Base-by-base conservation (phyloP, 1,140 invertebrate genomes). In the Hyles vespertilio region DNA sequence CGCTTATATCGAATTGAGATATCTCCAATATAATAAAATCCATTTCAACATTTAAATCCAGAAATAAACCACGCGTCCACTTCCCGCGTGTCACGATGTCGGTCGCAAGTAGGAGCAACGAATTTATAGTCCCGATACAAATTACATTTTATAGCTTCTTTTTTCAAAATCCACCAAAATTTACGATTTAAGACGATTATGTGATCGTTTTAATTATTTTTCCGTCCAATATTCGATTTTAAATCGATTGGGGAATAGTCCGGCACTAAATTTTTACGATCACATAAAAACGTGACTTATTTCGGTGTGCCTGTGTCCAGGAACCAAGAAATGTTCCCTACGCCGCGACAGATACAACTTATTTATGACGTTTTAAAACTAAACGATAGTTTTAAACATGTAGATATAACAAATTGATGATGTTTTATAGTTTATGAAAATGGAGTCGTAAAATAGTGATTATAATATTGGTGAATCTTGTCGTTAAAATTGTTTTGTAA, bases 231-330 rank as follows among this genome's bases (percentile, higher is more conserved):
- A 40, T 40, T 40, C 36, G 36, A 40, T 40, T 40, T 40, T 40
- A 40, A 40, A 40, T 40, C 36, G 36, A 40, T 40, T 8, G 36
- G 36, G 36, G 36, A 40, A 40, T 40, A 62, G 74, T 70, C 69
- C 57, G 72, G 51, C 71, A 65, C 72, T 83, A 85, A 85, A 82
- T 78, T 83, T 83, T 83, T 81, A 85, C 64, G 74, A 76, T 8
- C 74, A 63, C 81, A 83, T 82, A 85, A 85, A 81, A 22, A 57
- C 45, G 60, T 81, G 75, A 85, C 69, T 84, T 84, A 82, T 84
- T 71, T 67, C 32, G 44, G 63, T 66, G 59, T 61, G 72, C 72
- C 59, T 67, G 56, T 68, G 55, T 45, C 77, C 70, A 65, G 32
- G 12, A 33, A 56, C 72, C 73, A 75, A 72, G 81, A 78, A 82